Evolutionary conservation across 2,888 invertebrate genomes (phyloP), one percentile per base, ranked within the genome.

Genomic region (Melanophora roralis): DNA sequence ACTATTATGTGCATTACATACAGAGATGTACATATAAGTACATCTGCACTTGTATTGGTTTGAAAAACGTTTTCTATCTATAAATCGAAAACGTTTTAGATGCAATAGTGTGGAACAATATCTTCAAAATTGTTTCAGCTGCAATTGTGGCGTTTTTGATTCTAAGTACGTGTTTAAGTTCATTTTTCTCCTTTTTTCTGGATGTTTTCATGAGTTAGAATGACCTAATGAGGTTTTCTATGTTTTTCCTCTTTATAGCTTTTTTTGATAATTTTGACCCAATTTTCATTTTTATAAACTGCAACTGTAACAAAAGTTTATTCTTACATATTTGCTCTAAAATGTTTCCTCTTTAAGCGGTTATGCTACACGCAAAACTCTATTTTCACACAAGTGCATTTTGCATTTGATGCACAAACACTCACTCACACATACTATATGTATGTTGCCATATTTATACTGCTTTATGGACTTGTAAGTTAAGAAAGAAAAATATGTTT

Each of bases 261-360:
- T 77, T n/a, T n/a, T 81, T 81, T 77, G 77, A 81, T 81, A 65
- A 77, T 77, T 74, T 77, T 81, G 81, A 81, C 81, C 81, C 68
- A 77, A 77, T 77, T 80, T 75, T 68, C 38, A 45, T 68, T 62
- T 80, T 68, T 67, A 76, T 76, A 79, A 79, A 74, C 65, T 74
- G 69, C 67, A 57, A 23, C 47, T 57, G 49, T 36, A 59, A 77
- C 76, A 64, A 76, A 64, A 71, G 23, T 49, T 69, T 64, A 76
- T 43, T 74, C 57, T 34, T n/a, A 59, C 6, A 27, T 74, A 67
- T 74, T 67, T 60, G 36, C 19, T 55, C 1, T 55, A 49, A 69
- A 76, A 49, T 76, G 55, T 57, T 64, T 76, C 69, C 69, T 68
- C 21, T 68, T 38, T 19, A 7, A 59, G 62, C 55, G 55, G 62